Base-by-base conservation (phyloP, 2,797 vertebrate genomes). In the Cossypha polioptera region DNA sequence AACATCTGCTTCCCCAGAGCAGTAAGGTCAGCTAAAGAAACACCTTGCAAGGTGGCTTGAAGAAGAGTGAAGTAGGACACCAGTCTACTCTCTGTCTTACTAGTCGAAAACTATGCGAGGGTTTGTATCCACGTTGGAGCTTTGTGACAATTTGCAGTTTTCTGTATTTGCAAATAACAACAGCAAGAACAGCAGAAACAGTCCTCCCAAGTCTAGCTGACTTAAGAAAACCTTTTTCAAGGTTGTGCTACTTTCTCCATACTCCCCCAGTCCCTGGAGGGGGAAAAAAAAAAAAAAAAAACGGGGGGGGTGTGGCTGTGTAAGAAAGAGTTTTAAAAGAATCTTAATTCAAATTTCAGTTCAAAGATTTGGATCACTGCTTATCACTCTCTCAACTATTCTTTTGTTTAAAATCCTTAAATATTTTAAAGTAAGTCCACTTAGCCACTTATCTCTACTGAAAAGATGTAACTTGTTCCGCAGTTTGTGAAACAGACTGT, bases 391-490 rank as follows among this genome's bases (percentile, higher is more conserved):
- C 24, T 71, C 50, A 74, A 80, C 13, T 43, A 15, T 75, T 93
- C 62, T 75, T 78, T 65, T n/a, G 31, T 61, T 81, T 94, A 17
- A 94, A 92, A 83, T 25, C 14, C 33, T 88, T 62, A 74, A 66
- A 24, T 77, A 66, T 84, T 86, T 92, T 65, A 51, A 86, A 92
- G n/a, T 62, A 62, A 88, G 38, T n/a, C 54, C 48, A 53, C 38
- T 83, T 82, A 79, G 71, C 15, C 40, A 45, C 33, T 83, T 81
- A 38, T 31, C 42, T 29, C 18, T 86, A 21, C 21, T 62, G 50
- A 66, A 85, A 50, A 81, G 47, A 67, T 16, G 8, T 58, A 88
- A 59, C 43, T 78, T 80, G 31, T 59, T 88, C 35, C 5, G 0
- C 31, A 45, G 26, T 61, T 67, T 7, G 5, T 80, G 85, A 73